phyloP scores from a whole-genome alignment of 1,140 invertebrate genomes.

The Drosophila ercepeae region DNA sequence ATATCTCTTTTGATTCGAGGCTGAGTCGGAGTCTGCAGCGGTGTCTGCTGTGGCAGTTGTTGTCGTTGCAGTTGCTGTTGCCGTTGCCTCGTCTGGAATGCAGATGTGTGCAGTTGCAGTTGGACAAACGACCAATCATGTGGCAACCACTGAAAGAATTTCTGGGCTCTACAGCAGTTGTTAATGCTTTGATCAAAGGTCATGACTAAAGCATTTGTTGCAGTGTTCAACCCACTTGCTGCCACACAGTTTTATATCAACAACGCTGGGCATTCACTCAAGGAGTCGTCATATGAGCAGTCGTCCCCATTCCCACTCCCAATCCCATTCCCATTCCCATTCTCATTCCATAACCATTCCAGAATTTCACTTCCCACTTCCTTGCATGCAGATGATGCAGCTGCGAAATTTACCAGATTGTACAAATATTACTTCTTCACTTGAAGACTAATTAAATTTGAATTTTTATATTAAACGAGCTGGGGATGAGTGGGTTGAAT shows the following conservation, averaged over 20 bases:
- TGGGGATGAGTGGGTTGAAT: constrained; percentile 8
- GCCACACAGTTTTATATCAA: constrained; percentile 38
- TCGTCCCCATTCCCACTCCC: constrained; percentile 29
- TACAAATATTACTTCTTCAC: constrained; percentile 81
- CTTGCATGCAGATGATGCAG: constrained; percentile 59
- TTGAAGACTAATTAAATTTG: constrained; percentile 82
- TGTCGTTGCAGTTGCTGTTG: constrained; percentile 6
- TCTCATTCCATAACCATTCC: constrained; percentile 13
- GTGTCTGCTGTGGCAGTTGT: constrained; percentile 33
- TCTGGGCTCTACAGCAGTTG: not conserved
- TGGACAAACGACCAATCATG: constrained; percentile 47
- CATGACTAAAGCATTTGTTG: not conserved
- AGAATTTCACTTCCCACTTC: constrained; percentile 56
- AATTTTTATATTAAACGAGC: constrained; percentile 72
- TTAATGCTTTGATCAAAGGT: too few relatives aligned
- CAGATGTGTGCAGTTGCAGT: constrained; percentile 61
- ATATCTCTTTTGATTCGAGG: constrained; percentile 17
- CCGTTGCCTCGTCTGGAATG: constrained; percentile 75
- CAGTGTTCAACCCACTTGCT: constrained; percentile 39
- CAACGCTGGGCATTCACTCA: constrained; percentile 41
- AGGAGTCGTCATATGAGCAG: constrained; percentile 34
- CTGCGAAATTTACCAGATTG: constrained; percentile 73
- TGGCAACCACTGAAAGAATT: constrained; percentile 15
- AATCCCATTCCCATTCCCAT: not conserved
- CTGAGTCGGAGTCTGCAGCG: constrained; percentile 26